Percentiles rank a stretch among this genome's conserved stretches.
Conservation (phyloP, 2,888 invertebrate genomes). For the Leucozona laternaria region DNA sequence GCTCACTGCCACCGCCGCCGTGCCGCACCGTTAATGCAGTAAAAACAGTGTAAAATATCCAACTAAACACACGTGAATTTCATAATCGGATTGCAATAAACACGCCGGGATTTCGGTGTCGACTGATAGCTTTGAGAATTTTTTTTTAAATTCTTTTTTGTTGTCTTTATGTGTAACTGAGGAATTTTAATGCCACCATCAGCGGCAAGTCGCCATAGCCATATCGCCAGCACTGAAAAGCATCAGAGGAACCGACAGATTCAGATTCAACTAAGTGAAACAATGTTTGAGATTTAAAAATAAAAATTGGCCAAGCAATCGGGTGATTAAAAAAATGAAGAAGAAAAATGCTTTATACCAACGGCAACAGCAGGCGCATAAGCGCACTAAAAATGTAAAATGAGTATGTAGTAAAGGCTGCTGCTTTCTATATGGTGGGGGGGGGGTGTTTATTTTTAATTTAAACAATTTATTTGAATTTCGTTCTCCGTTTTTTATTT, state of each 20-base stretch:
- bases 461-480: constrained; percentile 28
- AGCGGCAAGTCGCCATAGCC: too few relatives aligned
- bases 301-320: constrained; percentile 65
- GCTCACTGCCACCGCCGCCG: not conserved
- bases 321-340: constrained; percentile 28
- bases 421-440: constrained; percentile 15
- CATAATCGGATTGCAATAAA: constrained; percentile 68
- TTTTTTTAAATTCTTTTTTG: constrained; percentile 5
- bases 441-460: constrained; percentile 65
- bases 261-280: constrained; percentile 54
- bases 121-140: constrained; percentile 43
- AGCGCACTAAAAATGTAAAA: not conserved
- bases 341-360: constrained; percentile 29
- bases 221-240: constrained; percentile 44
- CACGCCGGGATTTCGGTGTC: constrained; percentile 57
- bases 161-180: constrained; percentile 41
- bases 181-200: constrained; percentile 60
- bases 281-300: constrained; percentile 65
- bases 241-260: constrained; percentile 25
- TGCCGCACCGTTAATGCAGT: not conserved
- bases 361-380: not conserved
- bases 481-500: not conserved
- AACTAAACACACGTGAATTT: constrained; percentile 52
- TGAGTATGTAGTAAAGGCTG: not conserved
- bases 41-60: constrained; percentile 12